Evolutionary conservation across 2,888 invertebrate species (phyloP).

Genomic region (Horisme vitalbata): DNA sequence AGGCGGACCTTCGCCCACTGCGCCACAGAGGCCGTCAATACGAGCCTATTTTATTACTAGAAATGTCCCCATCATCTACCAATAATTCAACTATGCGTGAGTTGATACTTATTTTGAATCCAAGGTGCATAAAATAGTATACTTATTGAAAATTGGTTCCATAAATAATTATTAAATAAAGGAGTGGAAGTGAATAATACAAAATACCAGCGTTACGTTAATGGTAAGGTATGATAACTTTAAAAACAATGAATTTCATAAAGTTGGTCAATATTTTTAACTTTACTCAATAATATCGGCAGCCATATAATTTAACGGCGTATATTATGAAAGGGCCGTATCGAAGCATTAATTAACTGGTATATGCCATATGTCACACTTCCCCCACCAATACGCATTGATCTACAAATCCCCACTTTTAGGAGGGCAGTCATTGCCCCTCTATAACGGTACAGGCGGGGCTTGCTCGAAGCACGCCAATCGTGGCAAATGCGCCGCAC

Average conservation of each 20-base stretch:
- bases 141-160: too few species aligned
- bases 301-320: constrained; percentile 44
- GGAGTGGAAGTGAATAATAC: too few species aligned
- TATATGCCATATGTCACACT: constrained; percentile 71
- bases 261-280: constrained; percentile 30
- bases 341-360: constrained; percentile 61
- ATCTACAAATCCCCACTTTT: constrained; percentile 76
- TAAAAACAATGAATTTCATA: constrained; percentile 25
- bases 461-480: constrained; percentile 72
- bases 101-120: too few species aligned
- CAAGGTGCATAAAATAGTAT: too few species aligned
- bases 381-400: constrained; percentile 58
- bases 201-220: too few species aligned
- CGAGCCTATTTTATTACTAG: too few species aligned
- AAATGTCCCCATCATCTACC: too few species aligned
- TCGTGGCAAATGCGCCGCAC: constrained; percentile 65
- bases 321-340: constrained; percentile 47
- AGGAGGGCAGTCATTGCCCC: constrained; percentile 74
- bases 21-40: too few species aligned
- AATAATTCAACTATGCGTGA: too few species aligned
- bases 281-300: constrained; percentile 20
- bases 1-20: too few species aligned
- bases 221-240: background rate
- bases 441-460: constrained; percentile 80
- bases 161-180: too few species aligned